phyloP scores from a whole-genome alignment of 2,888 invertebrate species.

The Morinoia aosen region DNA sequence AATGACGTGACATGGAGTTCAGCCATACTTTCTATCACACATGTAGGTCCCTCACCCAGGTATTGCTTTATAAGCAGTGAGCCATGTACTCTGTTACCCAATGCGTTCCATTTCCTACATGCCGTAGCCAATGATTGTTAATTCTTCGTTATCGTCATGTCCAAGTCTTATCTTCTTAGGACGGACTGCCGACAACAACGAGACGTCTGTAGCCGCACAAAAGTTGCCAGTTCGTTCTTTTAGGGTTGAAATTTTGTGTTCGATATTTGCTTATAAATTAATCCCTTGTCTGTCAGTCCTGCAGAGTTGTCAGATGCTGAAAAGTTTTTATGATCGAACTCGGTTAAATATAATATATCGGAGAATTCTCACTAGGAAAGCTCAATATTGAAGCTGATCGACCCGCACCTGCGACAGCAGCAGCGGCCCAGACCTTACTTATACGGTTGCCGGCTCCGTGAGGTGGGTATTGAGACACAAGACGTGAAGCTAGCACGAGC shows the following conservation, averaged over 20 bases:
- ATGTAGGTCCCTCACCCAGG: neutral
- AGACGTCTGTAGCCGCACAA: neutral
- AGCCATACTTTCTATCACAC: neutral
- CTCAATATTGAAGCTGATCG: too few species aligned
- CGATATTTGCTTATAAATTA: too few species aligned
- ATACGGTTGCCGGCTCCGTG: neutral
- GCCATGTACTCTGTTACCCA: neutral
- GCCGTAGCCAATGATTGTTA: neutral
- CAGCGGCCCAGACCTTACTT: neutral
- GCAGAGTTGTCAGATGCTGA: too few species aligned
- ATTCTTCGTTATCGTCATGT: neutral
- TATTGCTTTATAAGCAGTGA: neutral
- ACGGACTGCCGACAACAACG: neutral
- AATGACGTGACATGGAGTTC: too few species aligned
- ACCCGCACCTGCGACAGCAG: neutral
- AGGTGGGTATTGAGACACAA: neutral
- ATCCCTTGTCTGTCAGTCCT: too few species aligned
- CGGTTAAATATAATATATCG: too few species aligned
- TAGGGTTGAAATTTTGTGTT: too few species aligned
- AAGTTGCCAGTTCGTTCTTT: too few species aligned
- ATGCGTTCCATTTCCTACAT: neutral
- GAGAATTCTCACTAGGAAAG: too few species aligned
- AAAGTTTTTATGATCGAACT: too few species aligned
- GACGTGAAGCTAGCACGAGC: neutral
- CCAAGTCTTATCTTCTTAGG: neutral